These are phyloP conservation scores for Scatophagus argus DNA, from an alignment of 2,113 vertebrate species.

Conservation along the genomic window DNA sequence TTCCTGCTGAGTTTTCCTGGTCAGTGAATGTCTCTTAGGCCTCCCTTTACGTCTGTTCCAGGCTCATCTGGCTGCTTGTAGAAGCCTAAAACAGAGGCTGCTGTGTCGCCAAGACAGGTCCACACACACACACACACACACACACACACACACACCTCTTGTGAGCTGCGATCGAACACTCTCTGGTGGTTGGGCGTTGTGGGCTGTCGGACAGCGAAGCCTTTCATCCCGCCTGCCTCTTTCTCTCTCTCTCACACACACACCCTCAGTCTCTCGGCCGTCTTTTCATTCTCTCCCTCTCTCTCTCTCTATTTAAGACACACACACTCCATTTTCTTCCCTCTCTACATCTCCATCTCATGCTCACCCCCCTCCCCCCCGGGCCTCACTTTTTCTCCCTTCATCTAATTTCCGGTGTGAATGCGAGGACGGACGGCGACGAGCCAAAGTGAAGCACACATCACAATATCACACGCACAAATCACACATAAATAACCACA, in stretches of 20 bases:
- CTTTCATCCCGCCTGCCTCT: conserved; percentile 47
- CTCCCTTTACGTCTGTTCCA: background rate
- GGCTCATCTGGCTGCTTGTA: conserved; percentile 1
- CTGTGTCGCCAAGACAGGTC: conserved; percentile 27
- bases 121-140: conserved; percentile 26
- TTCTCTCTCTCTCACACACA: background rate
- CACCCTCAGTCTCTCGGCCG: conserved; percentile 24
- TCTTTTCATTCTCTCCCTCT: background rate
- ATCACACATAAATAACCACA: conserved; percentile 6
- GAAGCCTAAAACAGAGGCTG: conserved; percentile 51
- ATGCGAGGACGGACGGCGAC: conserved; percentile 6
- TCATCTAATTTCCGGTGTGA: conserved; percentile 48
- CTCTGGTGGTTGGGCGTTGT: conserved; percentile 35
- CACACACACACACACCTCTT: conserved; percentile 41
- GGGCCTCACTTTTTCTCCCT: background rate
- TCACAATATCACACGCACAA: conserved; percentile 26
- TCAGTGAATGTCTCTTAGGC: background rate
- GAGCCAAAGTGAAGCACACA: conserved; percentile 44
- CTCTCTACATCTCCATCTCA: background rate
- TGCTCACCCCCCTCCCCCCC: background rate
- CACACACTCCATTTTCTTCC: conserved; percentile 31
- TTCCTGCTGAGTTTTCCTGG: conserved; percentile 24
- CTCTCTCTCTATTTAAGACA: conserved; percentile 11
- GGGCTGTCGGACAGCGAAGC: conserved; percentile 50
- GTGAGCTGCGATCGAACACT: conserved; percentile 37